Percentiles rank a stretch among this genome's conserved stretches.
These are phyloP conservation scores for Drosophila prostipennis DNA, from an alignment of 2,888 invertebrate species.

Conservation along the genomic window DNA sequence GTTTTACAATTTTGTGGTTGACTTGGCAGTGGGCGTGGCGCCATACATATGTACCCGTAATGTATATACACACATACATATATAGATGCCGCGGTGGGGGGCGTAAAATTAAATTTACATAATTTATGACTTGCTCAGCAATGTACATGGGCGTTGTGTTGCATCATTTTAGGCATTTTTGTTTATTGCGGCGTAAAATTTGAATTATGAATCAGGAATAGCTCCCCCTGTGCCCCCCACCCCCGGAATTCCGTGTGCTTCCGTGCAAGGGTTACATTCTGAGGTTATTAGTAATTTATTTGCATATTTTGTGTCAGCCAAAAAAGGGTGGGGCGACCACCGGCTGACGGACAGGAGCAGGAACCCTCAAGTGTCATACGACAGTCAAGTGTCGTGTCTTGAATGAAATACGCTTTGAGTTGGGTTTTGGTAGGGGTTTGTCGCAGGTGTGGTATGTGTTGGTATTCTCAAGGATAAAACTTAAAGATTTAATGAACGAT, in stretches of 20 bases:
- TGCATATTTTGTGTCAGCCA: constrained; percentile 68
- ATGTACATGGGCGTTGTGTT: constrained; percentile 59
- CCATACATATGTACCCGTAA: constrained; percentile 13
- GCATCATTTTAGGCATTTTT: constrained; percentile 80
- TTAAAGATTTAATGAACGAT: neutral
- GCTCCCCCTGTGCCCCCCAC: constrained; percentile 13
- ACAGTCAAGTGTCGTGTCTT: constrained; percentile 46
- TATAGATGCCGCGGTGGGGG: constrained; percentile 40
- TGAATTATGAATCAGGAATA: constrained; percentile 78
- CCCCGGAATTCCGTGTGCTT: constrained; percentile 10
- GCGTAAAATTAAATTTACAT: constrained; percentile 79
- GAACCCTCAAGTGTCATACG: constrained; percentile 39
- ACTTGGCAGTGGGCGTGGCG: constrained; percentile 44
- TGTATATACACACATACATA: constrained; percentile 2
- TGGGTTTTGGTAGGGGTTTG: constrained; percentile 12
- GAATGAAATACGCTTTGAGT: constrained; percentile 44
- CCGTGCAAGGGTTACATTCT: constrained; percentile 75
- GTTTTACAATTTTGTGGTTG: constrained; percentile 48
- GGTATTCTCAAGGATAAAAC: neutral
- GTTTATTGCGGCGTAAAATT: constrained; percentile 79
- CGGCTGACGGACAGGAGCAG: constrained; percentile 47
- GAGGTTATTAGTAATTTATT: constrained; percentile 78
- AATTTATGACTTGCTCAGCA: constrained; percentile 80
- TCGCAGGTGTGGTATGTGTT: constrained; percentile 9
- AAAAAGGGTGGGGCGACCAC: constrained; percentile 9